Evolutionary conservation across 2,888 invertebrate genomes (phyloP), one percentile per base, ranked within the genome.

Genomic region (Conops quadrifasciatus): DNA sequence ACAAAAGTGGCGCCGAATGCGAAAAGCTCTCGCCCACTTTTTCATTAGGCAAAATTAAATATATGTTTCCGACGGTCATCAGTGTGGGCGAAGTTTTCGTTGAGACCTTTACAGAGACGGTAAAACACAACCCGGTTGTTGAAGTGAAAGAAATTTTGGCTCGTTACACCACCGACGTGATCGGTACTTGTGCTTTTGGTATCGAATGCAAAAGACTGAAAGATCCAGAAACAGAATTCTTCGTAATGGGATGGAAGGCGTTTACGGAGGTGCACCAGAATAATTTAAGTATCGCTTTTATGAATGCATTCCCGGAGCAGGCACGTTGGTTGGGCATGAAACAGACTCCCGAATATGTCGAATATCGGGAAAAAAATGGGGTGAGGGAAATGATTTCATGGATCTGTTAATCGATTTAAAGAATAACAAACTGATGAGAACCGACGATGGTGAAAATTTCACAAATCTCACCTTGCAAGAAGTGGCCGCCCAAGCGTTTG

Each of bases 331-430:
- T 85, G 13, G 75, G 76, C 1, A 45, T 84, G 24, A 79, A 78
- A 47, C 43, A 66, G 0, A 75, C 74, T 1, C 75, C 76, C 24
- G 78, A 80, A 28, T 79, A 77, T 0, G 77, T 83, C 0, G 73
- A 70, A 0, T 71, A 78, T 63, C 71, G 82, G 0, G 74, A 79
- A 4, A 24, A 75, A 68, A 81, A 84, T 59, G 80, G 87, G 3
- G 77, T 89, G 0, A 80, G 78, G 0, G 88, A 45, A 88, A 89
- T 70, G 90, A 90, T 80, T 89, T 90, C 71, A 82, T 91, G 75
- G 88, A 90, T 73, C 79, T 89, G 30, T 76, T 90, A 49, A 86
- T 89, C 30, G 86, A 88, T 58, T 74, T 89, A 59, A 87, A 87
- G 73, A 85, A 86, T 75, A 84, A 86, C 68, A 87, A 69, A 75